Base-by-base conservation (phyloP, 2,888 invertebrate genomes). In the Andrena minutula region DNA sequence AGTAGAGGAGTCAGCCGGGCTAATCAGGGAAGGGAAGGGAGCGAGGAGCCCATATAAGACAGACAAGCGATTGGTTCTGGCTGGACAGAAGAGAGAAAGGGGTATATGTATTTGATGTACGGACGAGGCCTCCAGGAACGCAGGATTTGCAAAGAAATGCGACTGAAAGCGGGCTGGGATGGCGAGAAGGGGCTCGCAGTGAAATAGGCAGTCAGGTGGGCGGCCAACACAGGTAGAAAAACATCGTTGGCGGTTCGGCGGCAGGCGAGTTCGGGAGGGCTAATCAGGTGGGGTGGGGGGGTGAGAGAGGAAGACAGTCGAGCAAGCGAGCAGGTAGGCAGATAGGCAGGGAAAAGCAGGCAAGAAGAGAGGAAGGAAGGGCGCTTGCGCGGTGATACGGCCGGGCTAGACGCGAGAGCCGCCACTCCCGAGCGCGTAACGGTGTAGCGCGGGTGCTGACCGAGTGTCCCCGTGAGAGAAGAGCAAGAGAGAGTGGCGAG, bases 341-440 rank as follows among this genome's bases (percentile, higher is more conserved):
- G 79, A 76, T 75, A 85, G 84, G 86, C 85, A 75, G 85, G 81
- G 81, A 89, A 56, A 56, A 86, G 87, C 88, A 88, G 87, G 86
- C 79, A 89, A 84, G 87, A 85, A 89, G 88, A 89, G 89, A 89
- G 88, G 88, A 86, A 89, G 88, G 83, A 81, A 88, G 74, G 79
- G 92, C 93, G 93, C 92, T 73, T 92, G 92, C 92, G 93, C 92
- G 86, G 58, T 81, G 83, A 60, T 83, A 88, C 88, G 91, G 91
- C 94, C 94, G 94, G 94, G 95, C 94, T 94, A 94, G 94, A 94
- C 93, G 92, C 92, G 93, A 92, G 91, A 92, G 92, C 90, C 93
- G 94, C 94, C 94, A 94, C 94, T 94, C 94, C 93, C 93, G 92
- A 93, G 92, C 94, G 92, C 93, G 92, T 94, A 95, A 91, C 90